Conservation (phyloP, 2,888 invertebrate genomes). For the Micoletzkya japonica region DNA sequence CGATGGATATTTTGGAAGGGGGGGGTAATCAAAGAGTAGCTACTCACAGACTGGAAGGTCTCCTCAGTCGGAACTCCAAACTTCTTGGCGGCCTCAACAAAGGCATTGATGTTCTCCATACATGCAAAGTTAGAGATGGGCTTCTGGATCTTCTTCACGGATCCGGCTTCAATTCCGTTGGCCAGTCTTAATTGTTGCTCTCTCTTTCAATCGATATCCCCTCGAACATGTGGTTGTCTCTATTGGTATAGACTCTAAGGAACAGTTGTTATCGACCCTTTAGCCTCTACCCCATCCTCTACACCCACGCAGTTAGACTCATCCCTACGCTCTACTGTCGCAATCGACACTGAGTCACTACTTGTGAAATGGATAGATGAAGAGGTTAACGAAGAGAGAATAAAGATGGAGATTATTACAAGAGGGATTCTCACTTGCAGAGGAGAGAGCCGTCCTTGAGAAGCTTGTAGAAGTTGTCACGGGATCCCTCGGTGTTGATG, state of each 20-base stretch:
- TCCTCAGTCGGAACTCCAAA: constrained; percentile 84
- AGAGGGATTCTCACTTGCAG: constrained; percentile 76
- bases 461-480: constrained; percentile 86
- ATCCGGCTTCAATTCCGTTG: constrained; percentile 82
- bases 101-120: constrained; percentile 97
- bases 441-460: constrained; percentile 87
- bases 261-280: no score
- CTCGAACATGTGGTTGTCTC: no score
- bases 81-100: constrained; percentile 81
- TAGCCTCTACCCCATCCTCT: no score
- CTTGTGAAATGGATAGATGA: not conserved
- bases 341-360: no score
- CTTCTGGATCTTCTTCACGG: constrained; percentile 87
- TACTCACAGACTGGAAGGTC: constrained; percentile 86
- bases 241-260: no score
- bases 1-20: constrained; percentile 67
- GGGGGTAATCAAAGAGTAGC: constrained; percentile 67
- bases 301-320: no score
- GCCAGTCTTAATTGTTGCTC: constrained; percentile 82
- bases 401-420: not conserved
- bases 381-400: not conserved
- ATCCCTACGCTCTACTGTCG: no score
- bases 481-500: constrained; percentile 79
- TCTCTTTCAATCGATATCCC: no score
- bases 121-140: constrained; percentile 92